phyloP scores from a whole-genome alignment of 2,113 vertebrate genomes.

The Salvelinus sp. region DNA sequence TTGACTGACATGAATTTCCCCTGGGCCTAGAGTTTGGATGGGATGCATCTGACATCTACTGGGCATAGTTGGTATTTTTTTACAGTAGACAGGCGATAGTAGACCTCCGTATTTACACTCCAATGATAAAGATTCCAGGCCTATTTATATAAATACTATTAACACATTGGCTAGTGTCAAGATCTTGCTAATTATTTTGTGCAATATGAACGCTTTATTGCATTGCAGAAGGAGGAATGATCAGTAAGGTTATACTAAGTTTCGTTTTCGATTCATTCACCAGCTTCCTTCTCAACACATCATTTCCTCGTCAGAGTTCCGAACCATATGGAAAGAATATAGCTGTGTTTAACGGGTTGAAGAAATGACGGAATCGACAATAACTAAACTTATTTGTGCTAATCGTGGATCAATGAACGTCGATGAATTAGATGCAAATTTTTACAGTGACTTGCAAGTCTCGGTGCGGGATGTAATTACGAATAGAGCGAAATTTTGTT shows the following conservation, averaged over 20 bases:
- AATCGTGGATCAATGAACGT: conserved; percentile 39
- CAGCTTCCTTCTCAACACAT: too few species aligned
- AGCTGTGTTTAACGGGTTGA: too few species aligned
- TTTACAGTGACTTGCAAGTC: not conserved
- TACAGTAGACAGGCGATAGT: too few species aligned
- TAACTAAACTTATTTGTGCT: conserved; percentile 51
- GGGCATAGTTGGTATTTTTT: not conserved
- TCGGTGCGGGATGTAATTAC: not conserved
- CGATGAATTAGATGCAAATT: conserved; percentile 14
- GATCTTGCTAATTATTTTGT: too few species aligned
- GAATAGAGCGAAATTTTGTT: not conserved
- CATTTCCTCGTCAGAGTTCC: too few species aligned
- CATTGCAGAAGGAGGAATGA: too few species aligned
- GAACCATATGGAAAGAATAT: too few species aligned
- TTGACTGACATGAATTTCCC: too few species aligned
- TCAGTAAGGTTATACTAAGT: too few species aligned
- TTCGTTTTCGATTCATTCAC: too few species aligned
- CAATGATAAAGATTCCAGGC: not conserved
- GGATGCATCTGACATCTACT: conserved; percentile 12
- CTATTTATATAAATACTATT: not conserved
- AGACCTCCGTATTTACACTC: not conserved
- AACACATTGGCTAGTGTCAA: too few species aligned
- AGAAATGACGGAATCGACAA: conserved; percentile 9
- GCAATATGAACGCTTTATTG: too few species aligned
- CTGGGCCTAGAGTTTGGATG: not conserved